These are phyloP conservation scores for Cybosia mesomella DNA, from an alignment of 2,888 invertebrate species.

Conservation along the genomic window DNA sequence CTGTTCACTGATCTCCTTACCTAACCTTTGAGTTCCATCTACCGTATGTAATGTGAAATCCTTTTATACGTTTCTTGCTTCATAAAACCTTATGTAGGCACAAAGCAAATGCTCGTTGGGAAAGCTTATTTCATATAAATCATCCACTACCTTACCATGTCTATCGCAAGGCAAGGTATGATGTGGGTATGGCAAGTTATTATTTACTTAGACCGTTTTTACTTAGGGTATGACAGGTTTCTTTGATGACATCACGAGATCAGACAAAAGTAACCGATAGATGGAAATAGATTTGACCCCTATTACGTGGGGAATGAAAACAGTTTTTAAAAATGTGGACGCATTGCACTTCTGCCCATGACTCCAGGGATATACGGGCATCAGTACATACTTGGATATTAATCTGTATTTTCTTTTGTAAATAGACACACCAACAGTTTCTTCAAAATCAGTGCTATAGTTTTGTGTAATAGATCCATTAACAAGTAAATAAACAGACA, in stretches of 20 bases:
- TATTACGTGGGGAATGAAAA: not conserved
- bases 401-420: too few species aligned
- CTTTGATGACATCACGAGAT: not conserved
- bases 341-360: too few species aligned
- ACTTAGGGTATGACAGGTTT: not conserved
- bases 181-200: not conserved
- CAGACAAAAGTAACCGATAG: too few species aligned
- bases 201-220: constrained; percentile 2
- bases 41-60: constrained; percentile 53
- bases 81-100: constrained; percentile 44
- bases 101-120: constrained; percentile 26
- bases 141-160: constrained; percentile 17
- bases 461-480: not conserved
- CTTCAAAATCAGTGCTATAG: not conserved
- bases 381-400: too few species aligned
- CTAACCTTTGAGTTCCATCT: constrained; percentile 50
- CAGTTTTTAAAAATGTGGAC: not conserved
- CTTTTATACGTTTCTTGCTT: constrained; percentile 47
- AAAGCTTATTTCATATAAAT: constrained; percentile 4
- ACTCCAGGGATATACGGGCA: too few species aligned
- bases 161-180: not conserved
- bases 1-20: constrained; percentile 48
- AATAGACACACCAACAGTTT: too few species aligned
- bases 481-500: not conserved
- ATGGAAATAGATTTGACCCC: not conserved